A percentile compares a stretch with the other conserved stretches of the same genome.
Conservation (phyloP, 1,140 invertebrate genomes). For the Coelopa frigida region DNA sequence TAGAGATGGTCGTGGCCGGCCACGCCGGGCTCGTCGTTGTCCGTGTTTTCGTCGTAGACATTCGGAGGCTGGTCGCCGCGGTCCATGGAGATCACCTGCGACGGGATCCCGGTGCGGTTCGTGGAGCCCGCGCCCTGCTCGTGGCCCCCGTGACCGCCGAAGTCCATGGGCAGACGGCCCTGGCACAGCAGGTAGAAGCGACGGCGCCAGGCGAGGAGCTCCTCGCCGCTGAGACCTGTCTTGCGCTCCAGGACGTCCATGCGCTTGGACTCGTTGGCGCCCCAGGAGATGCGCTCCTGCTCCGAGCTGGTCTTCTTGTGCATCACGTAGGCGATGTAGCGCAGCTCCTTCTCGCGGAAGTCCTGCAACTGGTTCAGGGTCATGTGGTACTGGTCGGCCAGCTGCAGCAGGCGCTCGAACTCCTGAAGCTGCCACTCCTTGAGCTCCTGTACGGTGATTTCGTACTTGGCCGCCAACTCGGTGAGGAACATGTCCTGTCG, state of each 20-base stretch:
- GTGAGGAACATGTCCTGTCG: conserved; percentile 24
- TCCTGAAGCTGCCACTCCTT: conserved; percentile 36
- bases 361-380: conserved; percentile 28
- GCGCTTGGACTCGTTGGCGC: conserved; percentile 20
- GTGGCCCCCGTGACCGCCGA: conserved; percentile 17
- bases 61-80: conserved; percentile 40
- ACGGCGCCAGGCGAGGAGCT: conserved; percentile 31
- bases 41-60: conserved; percentile 28
- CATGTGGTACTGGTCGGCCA: conserved; percentile 33
- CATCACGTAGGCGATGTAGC: conserved; percentile 24
- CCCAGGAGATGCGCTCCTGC: conserved; percentile 20
- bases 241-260: conserved; percentile 19
- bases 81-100: conserved; percentile 31
- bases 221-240: conserved; percentile 21
- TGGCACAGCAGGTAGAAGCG: conserved; percentile 30
- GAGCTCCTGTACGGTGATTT: conserved; percentile 23
- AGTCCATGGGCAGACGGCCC: conserved; percentile 27
- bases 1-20: conserved; percentile 16
- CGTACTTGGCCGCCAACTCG: conserved; percentile 22
- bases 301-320: conserved; percentile 23
- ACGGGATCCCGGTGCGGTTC: conserved; percentile 24
- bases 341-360: conserved; percentile 35
- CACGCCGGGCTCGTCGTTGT: conserved; percentile 31
- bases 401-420: conserved; percentile 23
- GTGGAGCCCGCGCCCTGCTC: conserved; percentile 24